Evolutionary conservation across 2,888 invertebrate species (phyloP), one percentile per base, ranked within the genome.

Genomic region (Hypena proboscidalis): DNA sequence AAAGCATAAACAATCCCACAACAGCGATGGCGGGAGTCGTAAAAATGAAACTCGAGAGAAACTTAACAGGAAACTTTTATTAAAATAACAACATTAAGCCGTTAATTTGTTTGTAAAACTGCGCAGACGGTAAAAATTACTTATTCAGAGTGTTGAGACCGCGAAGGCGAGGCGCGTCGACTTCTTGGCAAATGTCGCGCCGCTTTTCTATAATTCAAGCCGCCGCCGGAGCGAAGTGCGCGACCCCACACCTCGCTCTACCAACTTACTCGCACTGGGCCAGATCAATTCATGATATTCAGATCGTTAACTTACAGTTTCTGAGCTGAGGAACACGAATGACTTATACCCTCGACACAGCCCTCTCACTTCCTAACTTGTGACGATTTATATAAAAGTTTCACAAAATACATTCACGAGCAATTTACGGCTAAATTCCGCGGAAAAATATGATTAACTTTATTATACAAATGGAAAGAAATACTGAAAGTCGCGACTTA

Each of bases 31-130:
- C 67, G 64, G 68, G 57, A 76, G 76, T 80, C 89, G 80, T 88
- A 87, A 89, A 87, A 82, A 80, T 81, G 77, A 74, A 84, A 86
- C 83, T 79, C 71, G 61, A 70, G 70, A 70, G 72, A 71, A 83
- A 83, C 77, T 83, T 79, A 80, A 79, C 74, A 76, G 56, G 71
- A 65, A 87, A 85, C 80, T 88, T 90, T 89, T 85, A 88, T 87
- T 88, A 89, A 88, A 87, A 88, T 89, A 88, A 86, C 85, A 85
- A 86, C 83, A 87, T 86, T 80, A 82, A 80, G 80, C 74, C 83
- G 85, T 85, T 90, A 90, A 90, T 90, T 90, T 90, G 86, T 90
- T 86, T 85, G 89, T 85, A 85, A 87, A 87, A 86, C 83, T 85
- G 87, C 79, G 86, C 88, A 87, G 88, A 86, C 87, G 82, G 80